A percentile compares a stretch with the other conserved stretches of the same genome.
phyloP scores from a whole-genome alignment of 1,140 invertebrate genomes.

The Zaprionus inermis region DNA sequence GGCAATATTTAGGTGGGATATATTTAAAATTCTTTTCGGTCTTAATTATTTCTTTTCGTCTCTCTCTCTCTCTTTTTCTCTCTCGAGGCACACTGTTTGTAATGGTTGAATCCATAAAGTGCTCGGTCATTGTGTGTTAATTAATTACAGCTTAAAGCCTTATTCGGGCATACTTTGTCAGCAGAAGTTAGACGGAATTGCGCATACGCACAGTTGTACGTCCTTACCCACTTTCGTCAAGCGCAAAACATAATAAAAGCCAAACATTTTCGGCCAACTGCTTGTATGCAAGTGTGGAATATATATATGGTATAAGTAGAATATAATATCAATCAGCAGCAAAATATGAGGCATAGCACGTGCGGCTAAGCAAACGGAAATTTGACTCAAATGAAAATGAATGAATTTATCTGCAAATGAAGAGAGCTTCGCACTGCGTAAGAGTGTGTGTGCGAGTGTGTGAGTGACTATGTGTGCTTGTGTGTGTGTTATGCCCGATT shows the following conservation, averaged over 20 bases:
- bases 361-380: constrained; percentile 58
- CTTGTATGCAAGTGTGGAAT: background rate
- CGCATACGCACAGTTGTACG: too few relatives aligned
- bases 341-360: constrained; percentile 52
- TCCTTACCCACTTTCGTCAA: constrained; percentile 1
- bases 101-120: background rate
- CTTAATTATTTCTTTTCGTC: too few relatives aligned
- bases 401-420: constrained; percentile 54
- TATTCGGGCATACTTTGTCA: constrained; percentile 27
- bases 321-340: constrained; percentile 56
- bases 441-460: constrained; percentile 1
- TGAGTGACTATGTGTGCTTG: too few relatives aligned
- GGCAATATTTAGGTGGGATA: too few relatives aligned
- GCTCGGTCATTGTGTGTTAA: constrained; percentile 47
- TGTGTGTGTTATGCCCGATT: constrained; percentile 34
- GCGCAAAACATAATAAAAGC: constrained; percentile 38
- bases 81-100: background rate
- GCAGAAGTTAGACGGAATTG: constrained; percentile 15
- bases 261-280: constrained; percentile 33
- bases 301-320: constrained; percentile 14
- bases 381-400: constrained; percentile 58
- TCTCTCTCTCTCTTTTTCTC: too few relatives aligned
- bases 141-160: constrained; percentile 49
- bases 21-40: background rate
- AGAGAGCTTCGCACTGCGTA: constrained; percentile 1